phyloP scores from a whole-genome alignment of 1,140 invertebrate species.

The Caenorhabditis latens region DNA sequence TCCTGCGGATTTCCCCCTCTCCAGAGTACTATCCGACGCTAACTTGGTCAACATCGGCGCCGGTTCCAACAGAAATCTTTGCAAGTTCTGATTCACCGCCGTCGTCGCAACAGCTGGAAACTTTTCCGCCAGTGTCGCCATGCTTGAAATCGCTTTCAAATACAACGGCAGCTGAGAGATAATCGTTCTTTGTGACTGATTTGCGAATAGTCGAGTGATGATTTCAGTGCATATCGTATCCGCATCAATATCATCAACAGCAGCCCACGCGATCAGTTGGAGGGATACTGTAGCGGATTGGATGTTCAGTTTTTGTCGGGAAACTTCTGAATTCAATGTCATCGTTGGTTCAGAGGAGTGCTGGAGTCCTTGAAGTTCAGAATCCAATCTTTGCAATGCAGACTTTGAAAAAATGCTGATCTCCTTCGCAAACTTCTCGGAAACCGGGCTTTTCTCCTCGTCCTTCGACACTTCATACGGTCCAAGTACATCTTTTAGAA shows the following conservation, averaged over 20 bases:
- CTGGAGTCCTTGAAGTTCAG: background rate
- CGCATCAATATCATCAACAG: constrained; percentile 88
- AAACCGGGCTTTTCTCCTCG: constrained; percentile 82
- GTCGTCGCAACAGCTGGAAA: constrained; percentile 63
- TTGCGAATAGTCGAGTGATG: constrained; percentile 81
- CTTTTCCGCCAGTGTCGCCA: constrained; percentile 58
- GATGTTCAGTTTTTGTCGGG: constrained; percentile 48
- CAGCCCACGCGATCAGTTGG: constrained; percentile 96
- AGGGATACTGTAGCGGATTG: constrained; percentile 83
- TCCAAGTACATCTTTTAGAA: constrained; percentile 90
- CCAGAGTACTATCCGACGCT: constrained; percentile 77
- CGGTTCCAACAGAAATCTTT: constrained; percentile 60
- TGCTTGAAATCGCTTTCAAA: constrained; percentile 19
- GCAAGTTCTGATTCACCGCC: constrained; percentile 51
- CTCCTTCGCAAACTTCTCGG: constrained; percentile 90
- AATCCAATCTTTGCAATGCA: background rate
- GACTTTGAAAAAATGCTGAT: constrained; percentile 76
- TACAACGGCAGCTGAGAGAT: constrained; percentile 34
- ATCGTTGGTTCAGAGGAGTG: background rate
- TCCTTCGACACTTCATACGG: constrained; percentile 72
- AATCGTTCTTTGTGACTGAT: constrained; percentile 77
- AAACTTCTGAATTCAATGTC: background rate
- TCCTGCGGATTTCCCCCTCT: constrained; percentile 36
- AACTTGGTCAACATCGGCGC: constrained; percentile 55
- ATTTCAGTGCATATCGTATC: constrained; percentile 89